Evolutionary conservation across 2,113 vertebrate genomes (phyloP).

Genomic region (Saccopteryx leptura): DNA sequence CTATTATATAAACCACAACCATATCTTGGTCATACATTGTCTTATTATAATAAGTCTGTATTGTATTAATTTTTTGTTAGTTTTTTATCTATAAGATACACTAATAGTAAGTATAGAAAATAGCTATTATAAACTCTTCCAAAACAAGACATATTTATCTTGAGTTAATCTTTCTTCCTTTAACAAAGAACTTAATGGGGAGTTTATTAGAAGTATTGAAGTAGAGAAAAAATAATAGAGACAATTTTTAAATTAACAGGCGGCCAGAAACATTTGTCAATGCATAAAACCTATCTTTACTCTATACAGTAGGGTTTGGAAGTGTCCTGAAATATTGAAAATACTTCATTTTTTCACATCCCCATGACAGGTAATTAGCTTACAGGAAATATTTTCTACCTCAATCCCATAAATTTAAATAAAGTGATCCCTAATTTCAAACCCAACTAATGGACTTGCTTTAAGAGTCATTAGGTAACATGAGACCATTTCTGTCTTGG

Average conservation of each 20-base stretch:
- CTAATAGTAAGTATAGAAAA: neutral
- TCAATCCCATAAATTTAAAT: neutral
- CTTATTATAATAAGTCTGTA: constrained; percentile 57
- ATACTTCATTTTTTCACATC: neutral
- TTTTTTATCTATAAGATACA: constrained; percentile 43
- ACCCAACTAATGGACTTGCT: neutral
- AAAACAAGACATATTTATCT: constrained; percentile 22
- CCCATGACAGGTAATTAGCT: neutral
- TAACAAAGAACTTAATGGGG: constrained; percentile 23
- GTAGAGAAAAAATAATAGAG: neutral
- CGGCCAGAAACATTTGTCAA: neutral
- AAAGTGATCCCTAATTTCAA: neutral
- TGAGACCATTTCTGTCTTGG: neutral
- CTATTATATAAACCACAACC: neutral
- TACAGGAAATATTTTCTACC: neutral
- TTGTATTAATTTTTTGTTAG: constrained; percentile 20
- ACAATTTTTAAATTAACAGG: constrained; percentile 27
- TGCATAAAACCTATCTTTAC: neutral
- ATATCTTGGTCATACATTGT: neutral
- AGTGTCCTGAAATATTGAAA: constrained; percentile 29
- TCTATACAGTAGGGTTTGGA: neutral
- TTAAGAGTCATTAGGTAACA: constrained; percentile 1
- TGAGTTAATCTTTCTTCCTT: constrained; percentile 58
- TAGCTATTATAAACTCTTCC: constrained; percentile 41
- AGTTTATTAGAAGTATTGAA: constrained; percentile 52